These are phyloP conservation scores for Cuniculus paca DNA, from an alignment of 2,797 vertebrate species.

Conservation along the genomic window DNA sequence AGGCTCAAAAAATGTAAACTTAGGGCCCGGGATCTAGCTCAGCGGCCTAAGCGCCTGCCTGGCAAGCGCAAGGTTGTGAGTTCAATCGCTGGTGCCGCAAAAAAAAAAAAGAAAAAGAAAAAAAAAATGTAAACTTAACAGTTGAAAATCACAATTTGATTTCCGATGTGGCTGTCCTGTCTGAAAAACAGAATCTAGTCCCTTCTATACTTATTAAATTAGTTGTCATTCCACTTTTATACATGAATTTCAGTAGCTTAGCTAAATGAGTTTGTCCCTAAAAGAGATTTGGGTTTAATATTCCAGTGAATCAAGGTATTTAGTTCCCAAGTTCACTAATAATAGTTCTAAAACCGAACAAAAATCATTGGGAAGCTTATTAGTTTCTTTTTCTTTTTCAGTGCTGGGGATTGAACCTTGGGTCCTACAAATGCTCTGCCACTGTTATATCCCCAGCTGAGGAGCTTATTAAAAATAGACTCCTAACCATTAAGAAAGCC, in stretches of 20 bases:
- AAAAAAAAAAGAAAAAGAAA: too few species aligned
- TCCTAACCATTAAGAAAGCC: background rate
- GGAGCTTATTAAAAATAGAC: conserved; percentile 32
- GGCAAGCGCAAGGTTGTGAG: too few species aligned
- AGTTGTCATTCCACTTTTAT: background rate
- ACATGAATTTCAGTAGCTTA: conserved; percentile 1
- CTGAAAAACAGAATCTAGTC: background rate
- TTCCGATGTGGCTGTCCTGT: background rate
- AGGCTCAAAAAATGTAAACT: conserved; percentile 23
- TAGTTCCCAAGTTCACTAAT: background rate
- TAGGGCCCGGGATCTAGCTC: too few species aligned
- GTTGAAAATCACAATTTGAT: background rate
- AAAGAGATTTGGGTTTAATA: background rate
- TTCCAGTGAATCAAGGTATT: background rate
- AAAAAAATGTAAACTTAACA: conserved; percentile 4
- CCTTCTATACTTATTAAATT: conserved; percentile 14
- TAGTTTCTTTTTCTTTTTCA: background rate
- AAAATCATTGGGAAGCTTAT: background rate
- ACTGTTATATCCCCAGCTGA: background rate
- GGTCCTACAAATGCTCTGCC: background rate
- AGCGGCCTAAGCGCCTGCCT: too few species aligned
- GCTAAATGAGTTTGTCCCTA: background rate
- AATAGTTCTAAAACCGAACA: background rate
- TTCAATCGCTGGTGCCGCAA: too few species aligned
- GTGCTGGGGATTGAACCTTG: background rate